Evolutionary conservation across 2,888 invertebrate species (phyloP).

Genomic region (Oscheius sp.): DNA sequence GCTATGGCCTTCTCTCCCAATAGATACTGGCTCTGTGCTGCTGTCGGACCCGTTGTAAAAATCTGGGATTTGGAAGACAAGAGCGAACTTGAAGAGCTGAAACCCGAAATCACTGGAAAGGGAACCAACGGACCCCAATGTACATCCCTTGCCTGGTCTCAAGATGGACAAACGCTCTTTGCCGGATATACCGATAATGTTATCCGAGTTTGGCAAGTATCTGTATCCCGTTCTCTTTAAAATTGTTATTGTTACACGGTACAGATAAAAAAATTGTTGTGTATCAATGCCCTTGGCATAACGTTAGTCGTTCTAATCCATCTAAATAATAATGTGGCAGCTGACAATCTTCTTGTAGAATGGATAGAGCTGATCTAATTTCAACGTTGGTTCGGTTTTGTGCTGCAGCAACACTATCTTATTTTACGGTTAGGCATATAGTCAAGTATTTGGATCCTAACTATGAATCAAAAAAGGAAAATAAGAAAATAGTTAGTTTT

Average conservation of each 20-base stretch:
- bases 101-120: conserved; percentile 84
- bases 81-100: conserved; percentile 96
- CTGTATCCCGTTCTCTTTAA: conserved; percentile 36
- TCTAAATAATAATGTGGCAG: neutral
- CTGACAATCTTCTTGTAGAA: neutral
- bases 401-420: conserved; percentile 49
- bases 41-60: conserved; percentile 95
- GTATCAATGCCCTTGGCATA: neutral
- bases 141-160: conserved; percentile 90
- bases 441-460: conserved; percentile 59
- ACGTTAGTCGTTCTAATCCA: neutral
- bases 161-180: conserved; percentile 97
- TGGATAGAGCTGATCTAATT: conserved; percentile 47
- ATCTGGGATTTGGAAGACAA: conserved; percentile 99
- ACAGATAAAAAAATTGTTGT: conserved; percentile 35
- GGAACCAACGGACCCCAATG: conserved; percentile 85
- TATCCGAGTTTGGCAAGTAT: conserved; percentile 97
- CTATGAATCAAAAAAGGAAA: conserved; percentile 49
- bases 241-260: conserved; percentile 34
- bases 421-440: conserved; percentile 46
- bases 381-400: conserved; percentile 40
- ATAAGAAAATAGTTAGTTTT: conserved; percentile 54
- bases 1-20: conserved; percentile 98
- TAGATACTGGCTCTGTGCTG: conserved; percentile 96
- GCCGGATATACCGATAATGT: conserved; percentile 92